Conservation (phyloP, 2,797 vertebrate genomes). For the Myotis myotis region DNA sequence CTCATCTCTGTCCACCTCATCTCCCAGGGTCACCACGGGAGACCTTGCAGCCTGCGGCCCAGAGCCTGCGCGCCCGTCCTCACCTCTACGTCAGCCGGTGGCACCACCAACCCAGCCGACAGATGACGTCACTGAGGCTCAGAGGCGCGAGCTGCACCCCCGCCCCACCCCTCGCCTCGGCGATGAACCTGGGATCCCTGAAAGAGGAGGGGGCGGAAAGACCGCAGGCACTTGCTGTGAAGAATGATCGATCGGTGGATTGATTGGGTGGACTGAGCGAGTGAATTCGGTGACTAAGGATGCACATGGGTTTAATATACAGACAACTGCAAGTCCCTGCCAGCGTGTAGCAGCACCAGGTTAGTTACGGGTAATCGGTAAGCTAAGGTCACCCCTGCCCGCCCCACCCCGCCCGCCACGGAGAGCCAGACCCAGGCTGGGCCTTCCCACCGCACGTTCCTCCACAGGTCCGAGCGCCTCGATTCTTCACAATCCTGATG, state of each 20-base stretch:
- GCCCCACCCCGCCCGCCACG: accelerated
- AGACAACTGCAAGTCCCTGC: neutral
- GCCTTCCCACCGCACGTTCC: neutral
- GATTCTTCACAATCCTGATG: neutral
- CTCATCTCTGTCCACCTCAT: neutral
- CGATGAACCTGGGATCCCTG: neutral
- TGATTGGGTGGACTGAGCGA: neutral
- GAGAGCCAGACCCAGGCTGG: neutral
- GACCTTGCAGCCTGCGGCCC: neutral
- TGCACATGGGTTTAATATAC: neutral
- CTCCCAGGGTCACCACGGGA: neutral
- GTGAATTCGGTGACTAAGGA: neutral
- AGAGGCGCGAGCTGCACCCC: too few relatives aligned
- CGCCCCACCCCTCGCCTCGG: accelerated
- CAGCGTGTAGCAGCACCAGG: neutral
- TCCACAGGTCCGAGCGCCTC: accelerated
- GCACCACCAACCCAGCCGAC: neutral
- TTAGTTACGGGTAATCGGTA: accelerated
- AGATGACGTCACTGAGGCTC: neutral
- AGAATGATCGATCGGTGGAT: accelerated
- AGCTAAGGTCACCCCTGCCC: neutral
- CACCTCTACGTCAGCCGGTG: neutral
- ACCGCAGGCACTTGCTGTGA: neutral
- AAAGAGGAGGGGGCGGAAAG: neutral
- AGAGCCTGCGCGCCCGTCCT: neutral